Conservation (phyloP, 2,797 vertebrate species). For the Channa striata region DNA sequence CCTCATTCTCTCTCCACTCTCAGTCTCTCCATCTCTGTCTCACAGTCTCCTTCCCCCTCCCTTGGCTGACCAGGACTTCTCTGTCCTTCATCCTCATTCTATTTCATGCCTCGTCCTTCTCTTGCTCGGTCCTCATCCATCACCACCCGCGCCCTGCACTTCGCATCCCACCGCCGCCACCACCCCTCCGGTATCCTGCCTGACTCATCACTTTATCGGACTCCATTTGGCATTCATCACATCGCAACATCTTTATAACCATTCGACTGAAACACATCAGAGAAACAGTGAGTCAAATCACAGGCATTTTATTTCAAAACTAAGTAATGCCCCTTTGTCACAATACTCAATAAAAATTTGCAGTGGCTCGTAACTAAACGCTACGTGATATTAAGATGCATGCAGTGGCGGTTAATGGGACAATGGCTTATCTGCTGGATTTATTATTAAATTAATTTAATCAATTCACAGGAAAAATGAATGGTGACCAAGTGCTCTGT, state of each 20-base stretch:
- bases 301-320: constrained; percentile 34
- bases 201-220: constrained; percentile 78
- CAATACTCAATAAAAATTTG: constrained; percentile 45
- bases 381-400: constrained; percentile 43
- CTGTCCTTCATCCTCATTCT: constrained; percentile 84
- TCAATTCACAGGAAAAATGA: constrained; percentile 25
- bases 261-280: constrained; percentile 32
- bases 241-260: constrained; percentile 58
- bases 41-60: constrained; percentile 57
- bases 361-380: constrained; percentile 37
- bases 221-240: constrained; percentile 66
- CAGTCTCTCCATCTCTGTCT: constrained; percentile 79
- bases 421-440: constrained; percentile 46
- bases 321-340: constrained; percentile 48
- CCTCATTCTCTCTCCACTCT: constrained; percentile 73
- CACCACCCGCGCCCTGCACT: constrained; percentile 61
- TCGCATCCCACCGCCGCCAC: constrained; percentile 1
- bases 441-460: constrained; percentile 41
- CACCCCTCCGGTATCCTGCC: constrained; percentile 40
- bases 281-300: constrained; percentile 38
- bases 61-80: constrained; percentile 62
- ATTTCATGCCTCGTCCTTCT: constrained; percentile 84
- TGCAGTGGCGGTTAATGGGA: constrained; percentile 38
- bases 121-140: constrained; percentile 77
- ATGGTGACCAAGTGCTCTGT: constrained; percentile 29